Conservation (phyloP, 2,888 invertebrate genomes). For the Microdon myrmicae region DNA sequence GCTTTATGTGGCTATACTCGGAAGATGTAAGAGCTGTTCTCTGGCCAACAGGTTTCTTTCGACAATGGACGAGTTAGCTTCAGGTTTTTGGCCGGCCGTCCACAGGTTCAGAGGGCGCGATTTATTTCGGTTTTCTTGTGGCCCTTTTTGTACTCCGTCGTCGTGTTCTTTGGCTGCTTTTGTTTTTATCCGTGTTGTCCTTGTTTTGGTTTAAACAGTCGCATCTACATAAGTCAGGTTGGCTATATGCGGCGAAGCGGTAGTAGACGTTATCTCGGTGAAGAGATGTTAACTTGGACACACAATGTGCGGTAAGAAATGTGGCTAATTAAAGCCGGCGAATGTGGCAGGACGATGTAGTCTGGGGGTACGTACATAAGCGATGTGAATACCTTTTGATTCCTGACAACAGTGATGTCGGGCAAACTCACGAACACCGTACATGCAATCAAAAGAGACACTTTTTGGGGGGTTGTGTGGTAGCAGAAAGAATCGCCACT, state of each 20-base stretch:
- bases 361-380: slow-evolving; percentile 6
- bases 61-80: slow-evolving; percentile 12
- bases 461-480: slow-evolving; percentile 4
- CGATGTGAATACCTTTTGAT: slow-evolving; percentile 39
- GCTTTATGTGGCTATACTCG: slow-evolving; percentile 3
- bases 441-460: slow-evolving; percentile 36
- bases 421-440: slow-evolving; percentile 13
- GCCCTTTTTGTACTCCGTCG: not conserved
- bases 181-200: slow-evolving; percentile 22
- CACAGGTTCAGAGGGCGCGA: slow-evolving; percentile 44
- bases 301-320: slow-evolving; percentile 50
- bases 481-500: slow-evolving; percentile 31
- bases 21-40: slow-evolving; percentile 38
- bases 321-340: slow-evolving; percentile 43
- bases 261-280: slow-evolving; percentile 26
- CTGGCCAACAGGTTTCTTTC: slow-evolving; percentile 45
- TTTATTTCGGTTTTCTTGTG: slow-evolving; percentile 37
- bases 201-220: slow-evolving; percentile 38
- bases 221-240: slow-evolving; percentile 45
- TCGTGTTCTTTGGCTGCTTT: not conserved
- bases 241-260: slow-evolving; percentile 12
- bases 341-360: slow-evolving; percentile 8
- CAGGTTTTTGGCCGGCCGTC: slow-evolving; percentile 23
- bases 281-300: slow-evolving; percentile 40
- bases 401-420: too few species aligned